Evolutionary conservation across 1,140 invertebrate genomes (phyloP).

Genomic region (Drosophila sp.): DNA sequence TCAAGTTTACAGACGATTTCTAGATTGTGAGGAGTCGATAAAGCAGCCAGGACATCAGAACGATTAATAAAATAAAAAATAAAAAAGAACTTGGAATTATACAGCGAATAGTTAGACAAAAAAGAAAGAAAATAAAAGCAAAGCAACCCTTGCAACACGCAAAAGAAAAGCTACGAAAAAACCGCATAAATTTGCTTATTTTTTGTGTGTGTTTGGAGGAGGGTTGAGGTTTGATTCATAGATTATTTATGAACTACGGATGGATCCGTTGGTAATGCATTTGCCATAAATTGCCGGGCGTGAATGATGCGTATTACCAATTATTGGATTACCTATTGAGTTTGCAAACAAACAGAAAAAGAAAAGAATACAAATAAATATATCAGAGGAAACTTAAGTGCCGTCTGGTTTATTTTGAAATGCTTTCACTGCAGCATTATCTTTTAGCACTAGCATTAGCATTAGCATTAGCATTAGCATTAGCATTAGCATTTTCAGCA

Average conservation of each 20-base stretch:
- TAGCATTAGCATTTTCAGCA: not conserved
- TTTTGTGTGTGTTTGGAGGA: not conserved
- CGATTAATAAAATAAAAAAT: conserved; percentile 1
- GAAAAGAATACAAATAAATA: not conserved
- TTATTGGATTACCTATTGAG: conserved; percentile 53
- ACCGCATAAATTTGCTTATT: not conserved
- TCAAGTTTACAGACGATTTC: conserved; percentile 25
- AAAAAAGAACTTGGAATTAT: conserved; percentile 9
- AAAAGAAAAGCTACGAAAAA: not conserved
- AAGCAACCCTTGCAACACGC: conserved; percentile 26
- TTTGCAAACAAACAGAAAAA: not conserved
- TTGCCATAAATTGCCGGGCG: conserved; percentile 36
- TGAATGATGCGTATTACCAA: conserved; percentile 52
- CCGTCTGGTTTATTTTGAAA: not conserved
- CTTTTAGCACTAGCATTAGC: too few species aligned
- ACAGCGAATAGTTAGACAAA: not conserved
- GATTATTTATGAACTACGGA: conserved; percentile 45
- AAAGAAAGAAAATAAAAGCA: not conserved
- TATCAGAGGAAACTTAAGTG: conserved; percentile 6
- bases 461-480: too few species aligned
- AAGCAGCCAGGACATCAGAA: conserved; percentile 23
- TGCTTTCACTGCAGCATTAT: not conserved
- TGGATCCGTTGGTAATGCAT: conserved; percentile 19
- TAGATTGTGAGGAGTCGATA: conserved; percentile 31
- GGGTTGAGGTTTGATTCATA: conserved; percentile 31